Base-by-base conservation (phyloP, 2,888 invertebrate genomes). In the Hirtodrosophila alboralis region DNA sequence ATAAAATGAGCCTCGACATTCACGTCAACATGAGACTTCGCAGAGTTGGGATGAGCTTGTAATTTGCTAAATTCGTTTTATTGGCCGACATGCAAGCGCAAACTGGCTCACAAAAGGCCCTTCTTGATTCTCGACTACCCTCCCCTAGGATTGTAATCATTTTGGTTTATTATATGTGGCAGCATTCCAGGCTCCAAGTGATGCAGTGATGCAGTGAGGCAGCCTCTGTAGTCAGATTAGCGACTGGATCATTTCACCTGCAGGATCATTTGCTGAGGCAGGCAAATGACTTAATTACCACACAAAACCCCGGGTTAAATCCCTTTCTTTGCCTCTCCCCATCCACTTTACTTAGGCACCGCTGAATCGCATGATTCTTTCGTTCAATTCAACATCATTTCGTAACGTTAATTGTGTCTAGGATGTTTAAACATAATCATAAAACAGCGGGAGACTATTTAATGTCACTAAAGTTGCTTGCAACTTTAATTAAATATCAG, bases 61-160 rank as follows among this genome's bases (percentile, higher is more conserved):
- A 87, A 86, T 85, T 86, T 86, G 71, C 85, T 76, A 68, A 79
- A 76, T 85, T 77, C 76, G 64, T 84, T 85, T 85, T 87, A 85
- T 85, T 85, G 76, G 84, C 70, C 76, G 64, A 79, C 87, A 84
- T 85, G 87, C 84, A 83, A 78, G 66, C 68, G 59, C 59, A 68
- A n/a, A 53, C 54, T 51, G 18, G 60, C 60, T 63, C 41, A 45
- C 28, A 23, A n/a, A n/a, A n/a, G n/a, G n/a, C 33, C 44, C 62
- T 62, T 36, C 3, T 5, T 21, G 18, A 21, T 5, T 21, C 18
- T 49, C 16, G 62, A 27, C 37, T 38, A 31, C 4, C 40, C 38
- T 5, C 40, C 38, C 45, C 9, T 31, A 44, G 79, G 66, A 85
- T 76, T 74, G 73, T 63, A 85, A 84, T 80, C 86, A 79, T 83